Conservation (phyloP, 2,888 invertebrate species). For the Andricus quercusramuli region DNA sequence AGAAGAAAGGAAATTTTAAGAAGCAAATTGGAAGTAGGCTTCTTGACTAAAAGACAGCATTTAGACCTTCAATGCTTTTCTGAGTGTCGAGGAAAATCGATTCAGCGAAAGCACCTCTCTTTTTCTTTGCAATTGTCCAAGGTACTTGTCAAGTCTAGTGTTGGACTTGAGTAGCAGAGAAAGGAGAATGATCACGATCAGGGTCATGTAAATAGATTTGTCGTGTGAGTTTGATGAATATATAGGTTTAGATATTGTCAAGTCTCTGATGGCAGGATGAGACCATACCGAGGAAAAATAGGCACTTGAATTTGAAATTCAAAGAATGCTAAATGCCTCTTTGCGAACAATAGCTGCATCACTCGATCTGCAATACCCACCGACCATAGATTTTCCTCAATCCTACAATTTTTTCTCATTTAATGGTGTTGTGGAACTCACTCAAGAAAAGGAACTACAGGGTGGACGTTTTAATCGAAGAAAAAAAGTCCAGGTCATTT, state of each 20-base stretch:
- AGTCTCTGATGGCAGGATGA: neutral
- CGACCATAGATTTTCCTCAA: neutral
- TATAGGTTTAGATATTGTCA: slow-evolving; percentile 3
- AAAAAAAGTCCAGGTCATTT: neutral
- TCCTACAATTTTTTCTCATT: neutral
- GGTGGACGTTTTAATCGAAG: too few relatives aligned
- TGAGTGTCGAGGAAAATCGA: slow-evolving; percentile 24
- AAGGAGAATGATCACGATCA: slow-evolving; percentile 35
- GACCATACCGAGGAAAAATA: neutral
- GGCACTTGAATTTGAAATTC: slow-evolving; percentile 20
- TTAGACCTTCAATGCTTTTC: slow-evolving; percentile 30
- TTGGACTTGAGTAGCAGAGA: slow-evolving; percentile 5
- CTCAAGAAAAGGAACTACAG: neutral
- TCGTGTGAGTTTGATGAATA: neutral
- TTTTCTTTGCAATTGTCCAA: slow-evolving; percentile 20
- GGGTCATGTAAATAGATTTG: slow-evolving; percentile 37
- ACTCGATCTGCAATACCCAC: neutral
- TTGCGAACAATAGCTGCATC: neutral
- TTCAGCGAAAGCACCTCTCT: slow-evolving; percentile 22
- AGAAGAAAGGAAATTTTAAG: neutral
- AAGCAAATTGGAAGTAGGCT: slow-evolving; percentile 4
- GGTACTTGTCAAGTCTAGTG: slow-evolving; percentile 9
- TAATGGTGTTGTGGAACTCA: neutral
- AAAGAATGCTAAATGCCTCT: slow-evolving; percentile 10
- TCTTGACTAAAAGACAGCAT: neutral